Conservation (phyloP, 2,797 vertebrate genomes). For the Ara ararauna region DNA sequence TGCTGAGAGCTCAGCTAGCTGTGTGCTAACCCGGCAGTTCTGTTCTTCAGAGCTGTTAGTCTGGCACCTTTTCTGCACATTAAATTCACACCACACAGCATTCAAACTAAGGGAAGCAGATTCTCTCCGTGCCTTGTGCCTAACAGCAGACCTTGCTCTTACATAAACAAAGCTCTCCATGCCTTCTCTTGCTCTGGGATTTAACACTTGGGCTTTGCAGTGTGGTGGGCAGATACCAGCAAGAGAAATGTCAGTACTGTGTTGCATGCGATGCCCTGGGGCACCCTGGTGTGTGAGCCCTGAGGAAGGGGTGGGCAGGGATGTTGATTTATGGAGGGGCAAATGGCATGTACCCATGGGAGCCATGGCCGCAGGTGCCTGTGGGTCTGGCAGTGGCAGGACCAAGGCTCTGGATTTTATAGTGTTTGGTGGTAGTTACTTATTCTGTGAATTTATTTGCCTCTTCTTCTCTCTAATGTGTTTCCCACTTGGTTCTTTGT, state of each 20-base stretch:
- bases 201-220: neutral
- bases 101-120: conserved; percentile 35
- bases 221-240: neutral
- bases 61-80: conserved; percentile 62
- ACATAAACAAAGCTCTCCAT: neutral
- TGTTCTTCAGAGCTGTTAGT: conserved; percentile 41
- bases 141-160: neutral
- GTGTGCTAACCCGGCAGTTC: neutral
- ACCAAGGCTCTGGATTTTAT: fast-evolving
- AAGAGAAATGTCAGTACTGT: fast-evolving
- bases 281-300: neutral
- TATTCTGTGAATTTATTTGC: neutral
- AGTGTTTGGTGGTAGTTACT: neutral
- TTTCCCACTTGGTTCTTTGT: neutral
- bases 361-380: fast-evolving
- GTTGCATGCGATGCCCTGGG: fast-evolving
- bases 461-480: neutral
- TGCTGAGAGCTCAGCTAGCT: neutral
- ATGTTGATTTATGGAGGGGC: fast-evolving
- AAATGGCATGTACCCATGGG: fast-evolving
- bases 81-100: conserved; percentile 27
- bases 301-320: neutral
- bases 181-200: neutral
- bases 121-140: neutral
- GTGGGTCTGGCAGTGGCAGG: neutral